Evolutionary conservation across 2,113 vertebrate species (phyloP), one percentile per base, ranked within the genome.

Genomic region (Caloenas nicobarica): DNA sequence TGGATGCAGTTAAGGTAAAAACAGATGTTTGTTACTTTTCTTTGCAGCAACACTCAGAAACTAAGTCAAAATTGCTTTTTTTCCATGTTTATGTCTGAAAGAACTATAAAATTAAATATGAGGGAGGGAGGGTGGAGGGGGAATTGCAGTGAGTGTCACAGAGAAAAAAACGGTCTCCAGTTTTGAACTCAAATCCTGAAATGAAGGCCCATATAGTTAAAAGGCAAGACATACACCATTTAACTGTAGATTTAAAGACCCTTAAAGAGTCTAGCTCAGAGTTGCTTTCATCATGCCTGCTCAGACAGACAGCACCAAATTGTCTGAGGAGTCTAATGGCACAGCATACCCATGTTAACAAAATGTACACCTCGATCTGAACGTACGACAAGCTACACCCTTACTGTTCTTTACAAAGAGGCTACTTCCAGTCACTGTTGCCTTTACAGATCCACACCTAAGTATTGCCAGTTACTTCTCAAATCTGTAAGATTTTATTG

Each of bases 1-100:
- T 98, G 98, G 97, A 97, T 96, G 91, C 93, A 97, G 96, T 98
- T 98, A 98, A 97, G 96, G 95, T 97, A 98, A 98, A 98, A 97
- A 98, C 97, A 98, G 95, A 98, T 94, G 94, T 96, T 97, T 90
- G 89, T 97, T 97, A 96, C 93, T 97, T 97, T 97, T 97, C 94
- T 98, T 96, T 96, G 96, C 97, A 98, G 97, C 95, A 97, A 95
- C 91, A 97, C 78, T 95, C 92, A 98, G 96, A 97, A 97, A 97
- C 88, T 89, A 95, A 97, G 90, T 97, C 91, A 97, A 97, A 97
- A 97, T 94, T 97, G 92, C 91, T 93, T 98, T 98, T 96, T 96
- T 93, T 96, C 91, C 81, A 96, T 97, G 95, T 96, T 97, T 97
- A 97, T 85, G 97, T 96, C 91, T 97, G 96, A 98, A 97, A 97